phyloP scores from a whole-genome alignment of 2,888 invertebrate genomes.

The Bembecia ichneumoniformis region DNA sequence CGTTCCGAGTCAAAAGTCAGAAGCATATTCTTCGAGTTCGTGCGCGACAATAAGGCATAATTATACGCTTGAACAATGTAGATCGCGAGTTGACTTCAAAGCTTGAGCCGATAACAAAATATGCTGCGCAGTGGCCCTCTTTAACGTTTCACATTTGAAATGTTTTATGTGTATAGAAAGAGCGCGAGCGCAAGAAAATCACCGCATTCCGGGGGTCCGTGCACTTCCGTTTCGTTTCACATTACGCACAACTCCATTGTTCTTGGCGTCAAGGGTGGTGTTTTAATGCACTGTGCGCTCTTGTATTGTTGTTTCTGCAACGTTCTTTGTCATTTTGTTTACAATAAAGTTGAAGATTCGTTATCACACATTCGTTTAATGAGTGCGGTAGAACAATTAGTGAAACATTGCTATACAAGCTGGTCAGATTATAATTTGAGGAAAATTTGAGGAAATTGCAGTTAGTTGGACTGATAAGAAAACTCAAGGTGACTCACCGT shows the following conservation, averaged over 20 bases:
- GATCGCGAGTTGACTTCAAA: constrained; percentile 60
- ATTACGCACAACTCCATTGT: constrained; percentile 51
- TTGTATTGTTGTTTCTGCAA: not conserved
- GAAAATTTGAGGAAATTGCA: too few species aligned
- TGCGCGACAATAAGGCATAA: constrained; percentile 60
- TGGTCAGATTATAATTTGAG: too few species aligned
- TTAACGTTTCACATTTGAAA: constrained; percentile 25
- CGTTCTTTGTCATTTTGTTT: too few species aligned
- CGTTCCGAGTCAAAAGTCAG: constrained; percentile 62
- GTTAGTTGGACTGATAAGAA: too few species aligned
- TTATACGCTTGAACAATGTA: constrained; percentile 64
- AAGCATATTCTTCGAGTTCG: constrained; percentile 66
- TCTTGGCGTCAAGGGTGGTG: constrained; percentile 47
- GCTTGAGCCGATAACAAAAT: constrained; percentile 44
- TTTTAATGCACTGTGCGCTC: constrained; percentile 9
- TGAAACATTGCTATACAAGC: too few species aligned
- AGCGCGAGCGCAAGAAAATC: constrained; percentile 63
- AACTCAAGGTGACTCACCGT: too few species aligned
- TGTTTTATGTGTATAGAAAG: constrained; percentile 31
- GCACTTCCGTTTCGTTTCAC: constrained; percentile 65
- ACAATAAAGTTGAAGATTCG: too few species aligned
- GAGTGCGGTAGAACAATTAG: too few species aligned
- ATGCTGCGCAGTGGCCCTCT: constrained; percentile 53
- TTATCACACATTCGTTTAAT: too few species aligned
- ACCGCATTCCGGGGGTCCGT: constrained; percentile 58